Percentiles rank a stretch among this genome's conserved stretches.
phyloP scores from a whole-genome alignment of 2,797 vertebrate species.

The Amblyopsis hoosieri region DNA sequence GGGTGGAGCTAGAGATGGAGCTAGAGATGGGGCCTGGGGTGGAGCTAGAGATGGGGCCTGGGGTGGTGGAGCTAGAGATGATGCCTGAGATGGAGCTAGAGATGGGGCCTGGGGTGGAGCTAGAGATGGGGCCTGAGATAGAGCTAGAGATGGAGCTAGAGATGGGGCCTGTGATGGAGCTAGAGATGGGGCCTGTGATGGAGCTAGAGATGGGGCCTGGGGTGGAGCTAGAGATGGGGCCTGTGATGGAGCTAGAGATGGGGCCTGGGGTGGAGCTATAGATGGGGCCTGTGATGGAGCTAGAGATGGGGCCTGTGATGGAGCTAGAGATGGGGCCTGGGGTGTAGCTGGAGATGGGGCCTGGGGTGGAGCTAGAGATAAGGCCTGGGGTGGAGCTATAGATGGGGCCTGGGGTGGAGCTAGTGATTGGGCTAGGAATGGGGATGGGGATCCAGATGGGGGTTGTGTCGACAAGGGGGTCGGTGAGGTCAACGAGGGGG shows the following conservation, averaged over 20 bases:
- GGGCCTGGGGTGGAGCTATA: constrained; percentile 9
- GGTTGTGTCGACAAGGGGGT: constrained; percentile 19
- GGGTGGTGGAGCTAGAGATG: constrained; percentile 1
- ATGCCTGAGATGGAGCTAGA: constrained; percentile 11
- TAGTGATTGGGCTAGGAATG: background rate
- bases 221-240: constrained; percentile 7
- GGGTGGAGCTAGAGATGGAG: constrained; percentile 5
- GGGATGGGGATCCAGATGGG: constrained; percentile 5
- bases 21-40: background rate
- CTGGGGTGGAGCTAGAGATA: constrained; percentile 5
- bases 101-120: background rate
- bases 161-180: background rate
- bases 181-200: background rate
- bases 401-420: background rate
- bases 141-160: background rate
- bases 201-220: background rate
- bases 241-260: background rate
- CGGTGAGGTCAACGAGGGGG: constrained; percentile 17
- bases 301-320: constrained; percentile 11
- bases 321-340: constrained; percentile 10
- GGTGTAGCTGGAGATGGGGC: background rate
- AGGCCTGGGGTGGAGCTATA: background rate
- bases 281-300: constrained; percentile 2
- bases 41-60: constrained; percentile 1
- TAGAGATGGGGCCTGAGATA: background rate